These are phyloP conservation scores for Sycophila texana DNA, from an alignment of 2,888 invertebrate species.

Conservation along the genomic window DNA sequence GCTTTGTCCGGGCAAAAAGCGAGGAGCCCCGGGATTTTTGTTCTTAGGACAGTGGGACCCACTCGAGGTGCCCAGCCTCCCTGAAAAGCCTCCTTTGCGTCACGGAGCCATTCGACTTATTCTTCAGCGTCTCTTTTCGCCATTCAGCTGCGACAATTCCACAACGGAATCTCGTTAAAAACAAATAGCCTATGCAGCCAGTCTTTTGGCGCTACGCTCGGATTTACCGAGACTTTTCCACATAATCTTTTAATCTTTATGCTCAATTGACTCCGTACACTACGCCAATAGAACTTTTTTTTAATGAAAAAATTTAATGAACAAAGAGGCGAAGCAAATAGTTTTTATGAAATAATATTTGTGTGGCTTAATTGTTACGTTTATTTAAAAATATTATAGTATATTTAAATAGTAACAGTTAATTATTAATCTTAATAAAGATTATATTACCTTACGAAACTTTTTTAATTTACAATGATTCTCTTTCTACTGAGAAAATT, in stretches of 20 bases:
- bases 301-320: too few species aligned
- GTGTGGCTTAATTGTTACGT: too few species aligned
- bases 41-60: neutral
- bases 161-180: conserved; percentile 47
- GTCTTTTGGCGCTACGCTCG: neutral
- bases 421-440: too few species aligned
- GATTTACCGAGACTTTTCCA: conserved; percentile 13
- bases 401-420: too few species aligned
- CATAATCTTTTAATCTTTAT: conserved; percentile 16
- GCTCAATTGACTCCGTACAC: neutral
- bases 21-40: conserved; percentile 4
- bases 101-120: conserved; percentile 21
- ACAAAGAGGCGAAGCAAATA: too few species aligned
- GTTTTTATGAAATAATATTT: too few species aligned
- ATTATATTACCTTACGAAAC: too few species aligned
- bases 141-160: neutral
- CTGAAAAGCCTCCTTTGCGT: conserved; percentile 12
- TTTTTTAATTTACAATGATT: too few species aligned
- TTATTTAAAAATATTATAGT: too few species aligned
- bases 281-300: too few species aligned
- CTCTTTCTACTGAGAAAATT: too few species aligned
- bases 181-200: conserved; percentile 30
- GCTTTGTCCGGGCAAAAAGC: conserved; percentile 23
- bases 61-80: too few species aligned
- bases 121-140: conserved; percentile 7